phyloP scores from a whole-genome alignment of 2,888 invertebrate species.

The Drosophila meridiana region DNA sequence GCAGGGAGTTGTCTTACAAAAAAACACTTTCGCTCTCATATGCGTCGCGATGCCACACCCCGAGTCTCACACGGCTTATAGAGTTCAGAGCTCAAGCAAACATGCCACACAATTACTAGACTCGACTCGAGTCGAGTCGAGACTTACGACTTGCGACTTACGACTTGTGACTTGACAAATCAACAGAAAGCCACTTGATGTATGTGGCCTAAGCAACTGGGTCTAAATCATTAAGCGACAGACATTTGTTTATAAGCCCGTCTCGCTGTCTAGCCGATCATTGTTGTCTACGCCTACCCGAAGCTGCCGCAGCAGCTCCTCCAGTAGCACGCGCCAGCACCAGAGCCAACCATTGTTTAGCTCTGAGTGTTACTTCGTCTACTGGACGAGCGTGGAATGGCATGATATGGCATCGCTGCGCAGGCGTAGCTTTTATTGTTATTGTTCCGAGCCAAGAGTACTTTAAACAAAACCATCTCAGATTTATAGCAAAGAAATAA shows the following conservation, averaged over 20 bases:
- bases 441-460: conserved; percentile 45
- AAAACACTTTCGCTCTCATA: conserved; percentile 74
- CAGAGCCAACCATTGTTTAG: conserved; percentile 42
- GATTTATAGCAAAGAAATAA: conserved; percentile 26
- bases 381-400: conserved; percentile 3
- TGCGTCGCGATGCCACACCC: conserved; percentile 40
- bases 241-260: conserved; percentile 24
- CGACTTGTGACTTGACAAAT: conserved; percentile 60
- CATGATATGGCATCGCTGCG: conserved; percentile 12
- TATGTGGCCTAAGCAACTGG: conserved; percentile 36
- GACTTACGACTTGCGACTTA: neutral
- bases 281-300: conserved; percentile 72
- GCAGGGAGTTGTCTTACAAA: conserved; percentile 15
- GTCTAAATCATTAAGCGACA: conserved; percentile 47
- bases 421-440: conserved; percentile 64
- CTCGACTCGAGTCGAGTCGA: neutral
- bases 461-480: conserved; percentile 16
- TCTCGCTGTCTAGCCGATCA: conserved; percentile 44
- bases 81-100: conserved; percentile 64
- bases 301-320: conserved; percentile 57
- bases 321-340: conserved; percentile 71
- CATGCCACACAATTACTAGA: conserved; percentile 64
- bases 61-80: conserved; percentile 11
- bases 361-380: conserved; percentile 14
- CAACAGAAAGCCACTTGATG: conserved; percentile 42